These are phyloP conservation scores for Diorhabda carinulata DNA, from an alignment of 1,140 invertebrate species.

Conservation along the genomic window DNA sequence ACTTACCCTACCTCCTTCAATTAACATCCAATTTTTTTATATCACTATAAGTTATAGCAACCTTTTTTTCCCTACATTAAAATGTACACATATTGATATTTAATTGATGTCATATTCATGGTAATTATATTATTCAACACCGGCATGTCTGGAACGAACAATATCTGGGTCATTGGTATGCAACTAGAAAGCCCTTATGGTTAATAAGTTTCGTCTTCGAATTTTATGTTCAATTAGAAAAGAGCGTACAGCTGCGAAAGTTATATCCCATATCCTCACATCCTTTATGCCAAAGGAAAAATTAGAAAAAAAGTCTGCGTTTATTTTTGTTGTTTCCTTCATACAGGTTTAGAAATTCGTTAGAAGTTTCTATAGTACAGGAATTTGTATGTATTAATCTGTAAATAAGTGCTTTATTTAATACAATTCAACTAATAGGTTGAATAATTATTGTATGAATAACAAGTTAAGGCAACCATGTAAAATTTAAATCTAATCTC, in stretches of 20 bases:
- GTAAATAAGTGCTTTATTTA: too few relatives aligned
- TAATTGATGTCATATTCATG: constrained; percentile 5
- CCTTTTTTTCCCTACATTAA: neutral
- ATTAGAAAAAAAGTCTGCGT: neutral
- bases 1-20: neutral
- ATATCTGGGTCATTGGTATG: constrained; percentile 11
- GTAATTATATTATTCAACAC: constrained; percentile 9
- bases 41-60: neutral
- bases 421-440: too few relatives aligned
- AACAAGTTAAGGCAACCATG: too few relatives aligned
- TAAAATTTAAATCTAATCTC: too few relatives aligned
- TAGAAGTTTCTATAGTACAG: too few relatives aligned
- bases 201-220: constrained; percentile 6
- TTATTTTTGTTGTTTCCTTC: too few relatives aligned
- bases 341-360: too few relatives aligned
- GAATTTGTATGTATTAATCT: too few relatives aligned
- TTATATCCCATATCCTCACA: constrained; percentile 1
- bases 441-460: too few relatives aligned
- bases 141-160: constrained; percentile 2
- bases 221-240: constrained; percentile 4
- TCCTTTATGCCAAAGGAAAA: constrained; percentile 4
- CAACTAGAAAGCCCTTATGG: constrained; percentile 7
- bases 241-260: constrained; percentile 1
- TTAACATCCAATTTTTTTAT: neutral
- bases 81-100: neutral